These are phyloP conservation scores for Tachina grossa DNA, from an alignment of 2,888 invertebrate species.

Conservation along the genomic window DNA sequence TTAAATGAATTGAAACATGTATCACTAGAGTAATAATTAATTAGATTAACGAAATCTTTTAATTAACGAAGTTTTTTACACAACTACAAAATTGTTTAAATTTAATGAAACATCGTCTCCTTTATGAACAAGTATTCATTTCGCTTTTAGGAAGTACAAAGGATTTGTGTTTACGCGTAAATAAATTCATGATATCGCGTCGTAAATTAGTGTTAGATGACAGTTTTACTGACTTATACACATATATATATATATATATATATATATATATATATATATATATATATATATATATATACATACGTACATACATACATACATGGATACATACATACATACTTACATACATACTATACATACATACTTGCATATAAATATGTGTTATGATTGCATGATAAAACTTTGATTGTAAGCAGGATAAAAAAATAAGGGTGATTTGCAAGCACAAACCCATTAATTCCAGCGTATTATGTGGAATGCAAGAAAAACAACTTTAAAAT, in stretches of 20 bases:
- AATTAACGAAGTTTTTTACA: no score
- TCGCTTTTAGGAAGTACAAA: not conserved
- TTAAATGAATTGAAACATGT: no score
- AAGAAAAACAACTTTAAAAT: not conserved
- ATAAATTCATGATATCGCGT: constrained; percentile 5
- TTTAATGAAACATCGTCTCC: not conserved
- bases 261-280: no score
- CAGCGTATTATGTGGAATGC: not conserved
- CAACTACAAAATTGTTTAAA: not conserved
- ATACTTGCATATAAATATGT: no score
- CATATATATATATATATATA: no score
- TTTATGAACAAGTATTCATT: not conserved
- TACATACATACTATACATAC: no score
- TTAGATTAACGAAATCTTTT: no score
- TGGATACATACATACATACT: no score
- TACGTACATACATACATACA: no score
- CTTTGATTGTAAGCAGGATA: not conserved
- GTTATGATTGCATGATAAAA: no score
- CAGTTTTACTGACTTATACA: constrained; percentile 45
- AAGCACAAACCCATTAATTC: not conserved
- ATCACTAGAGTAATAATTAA: no score
- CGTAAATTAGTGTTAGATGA: constrained; percentile 54
- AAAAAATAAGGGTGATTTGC: constrained; percentile 19
- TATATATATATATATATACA: no score
- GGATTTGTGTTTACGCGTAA: constrained; percentile 1